Evolutionary conservation across 2,113 vertebrate genomes (phyloP).

Genomic region (Sterrhoptilus dennistouni): DNA sequence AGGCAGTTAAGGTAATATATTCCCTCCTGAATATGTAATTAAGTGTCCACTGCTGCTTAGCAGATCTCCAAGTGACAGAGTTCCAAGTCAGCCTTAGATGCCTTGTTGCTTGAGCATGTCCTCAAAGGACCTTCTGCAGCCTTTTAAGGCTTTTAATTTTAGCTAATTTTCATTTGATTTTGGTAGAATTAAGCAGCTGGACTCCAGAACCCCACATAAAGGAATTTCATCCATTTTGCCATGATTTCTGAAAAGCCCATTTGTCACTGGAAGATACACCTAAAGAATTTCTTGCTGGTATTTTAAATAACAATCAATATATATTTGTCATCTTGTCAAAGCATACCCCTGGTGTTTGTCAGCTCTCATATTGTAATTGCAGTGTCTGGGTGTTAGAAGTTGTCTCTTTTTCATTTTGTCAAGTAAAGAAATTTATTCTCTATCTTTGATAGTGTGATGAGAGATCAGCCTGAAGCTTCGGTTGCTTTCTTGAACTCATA

Average conservation of each 20-base stretch:
- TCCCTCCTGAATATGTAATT: background rate
- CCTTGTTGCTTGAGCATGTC: background rate
- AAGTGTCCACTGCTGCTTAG: background rate
- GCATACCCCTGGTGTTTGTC: background rate
- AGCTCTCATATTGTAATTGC: background rate
- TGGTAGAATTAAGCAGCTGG: background rate
- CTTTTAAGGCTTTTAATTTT: background rate
- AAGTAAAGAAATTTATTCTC: background rate
- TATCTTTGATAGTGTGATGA: background rate
- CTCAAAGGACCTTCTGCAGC: background rate
- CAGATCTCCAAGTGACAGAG: background rate
- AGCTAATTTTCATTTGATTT: background rate
- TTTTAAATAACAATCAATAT: background rate
- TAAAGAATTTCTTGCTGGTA: background rate
- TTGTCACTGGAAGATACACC: background rate
- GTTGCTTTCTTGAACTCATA: background rate
- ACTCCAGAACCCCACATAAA: background rate
- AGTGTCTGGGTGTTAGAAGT: background rate
- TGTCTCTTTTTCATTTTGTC: background rate
- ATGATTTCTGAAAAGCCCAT: background rate
- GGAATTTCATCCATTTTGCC: background rate
- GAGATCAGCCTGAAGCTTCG: background rate
- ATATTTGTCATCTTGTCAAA: background rate
- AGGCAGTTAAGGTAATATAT: background rate
- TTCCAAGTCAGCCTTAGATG: background rate